Percentiles rank a stretch among this genome's conserved stretches.
Evolutionary conservation across 2,888 invertebrate genomes (phyloP).

Genomic region (Smittia sp.): DNA sequence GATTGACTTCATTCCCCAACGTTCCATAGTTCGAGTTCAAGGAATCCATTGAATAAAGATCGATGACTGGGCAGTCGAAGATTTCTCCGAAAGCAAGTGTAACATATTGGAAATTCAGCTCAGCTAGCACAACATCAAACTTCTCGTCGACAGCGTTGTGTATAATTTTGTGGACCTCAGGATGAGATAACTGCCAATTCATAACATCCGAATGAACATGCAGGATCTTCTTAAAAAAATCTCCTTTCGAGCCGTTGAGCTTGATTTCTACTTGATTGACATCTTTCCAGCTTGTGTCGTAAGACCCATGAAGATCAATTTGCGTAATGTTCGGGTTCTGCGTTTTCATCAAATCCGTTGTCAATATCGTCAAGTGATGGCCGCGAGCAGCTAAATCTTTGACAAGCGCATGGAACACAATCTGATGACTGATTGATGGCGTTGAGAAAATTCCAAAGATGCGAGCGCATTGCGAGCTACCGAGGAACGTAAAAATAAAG

Average conservation of each 20-base stretch:
- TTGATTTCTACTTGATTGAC: neutral
- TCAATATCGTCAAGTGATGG: slow-evolving; percentile 45
- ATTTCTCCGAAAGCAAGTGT: neutral
- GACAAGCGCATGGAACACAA: slow-evolving; percentile 49
- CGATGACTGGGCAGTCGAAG: neutral
- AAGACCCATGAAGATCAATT: neutral
- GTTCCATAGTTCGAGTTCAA: neutral
- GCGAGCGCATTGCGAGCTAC: neutral
- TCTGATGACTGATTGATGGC: slow-evolving; percentile 49
- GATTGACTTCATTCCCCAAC: neutral
- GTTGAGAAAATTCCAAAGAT: slow-evolving; percentile 51
- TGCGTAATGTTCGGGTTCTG: slow-evolving; percentile 13
- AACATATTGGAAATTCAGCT: neutral
- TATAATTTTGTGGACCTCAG: neutral
- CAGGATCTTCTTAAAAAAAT: neutral
- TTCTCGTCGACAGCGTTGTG: neutral
- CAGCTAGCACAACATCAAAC: neutral
- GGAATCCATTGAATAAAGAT: neutral
- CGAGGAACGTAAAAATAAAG: neutral
- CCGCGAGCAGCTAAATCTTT: slow-evolving; percentile 49
- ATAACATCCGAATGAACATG: neutral
- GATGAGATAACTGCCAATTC: neutral
- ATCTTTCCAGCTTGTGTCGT: neutral
- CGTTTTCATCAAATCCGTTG: neutral
- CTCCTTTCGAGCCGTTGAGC: neutral